Evolutionary conservation across 2,113 vertebrate genomes (phyloP).

Genomic region (Chaenocephalus aceratus): DNA sequence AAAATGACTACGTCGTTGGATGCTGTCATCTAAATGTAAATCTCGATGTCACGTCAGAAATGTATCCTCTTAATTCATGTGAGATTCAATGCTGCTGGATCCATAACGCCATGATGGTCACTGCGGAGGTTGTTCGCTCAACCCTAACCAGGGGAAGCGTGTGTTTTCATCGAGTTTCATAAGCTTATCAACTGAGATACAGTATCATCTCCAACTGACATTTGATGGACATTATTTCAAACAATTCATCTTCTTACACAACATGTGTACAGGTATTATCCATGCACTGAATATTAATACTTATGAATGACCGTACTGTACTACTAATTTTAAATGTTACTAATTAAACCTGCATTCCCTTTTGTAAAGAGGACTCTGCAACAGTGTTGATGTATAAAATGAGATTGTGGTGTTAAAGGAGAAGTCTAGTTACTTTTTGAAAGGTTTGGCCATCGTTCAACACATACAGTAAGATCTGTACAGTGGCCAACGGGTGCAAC

Average conservation of each 20-base stretch:
- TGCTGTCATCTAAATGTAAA: slow-evolving; percentile 61
- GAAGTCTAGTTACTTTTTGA: neutral
- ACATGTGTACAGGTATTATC: slow-evolving; percentile 36
- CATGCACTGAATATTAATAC: slow-evolving; percentile 61
- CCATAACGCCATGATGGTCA: slow-evolving; percentile 13
- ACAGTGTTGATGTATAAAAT: slow-evolving; percentile 34
- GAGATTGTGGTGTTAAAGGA: slow-evolving; percentile 9
- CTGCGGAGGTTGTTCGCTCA: slow-evolving; percentile 3
- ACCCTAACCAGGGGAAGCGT: neutral
- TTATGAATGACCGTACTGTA: slow-evolving; percentile 44
- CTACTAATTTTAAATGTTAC: slow-evolving; percentile 40
- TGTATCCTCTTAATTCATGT: slow-evolving; percentile 13
- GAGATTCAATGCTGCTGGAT: slow-evolving; percentile 24
- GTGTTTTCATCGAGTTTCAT: neutral
- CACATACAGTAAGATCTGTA: too few relatives aligned
- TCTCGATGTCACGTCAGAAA: slow-evolving; percentile 30
- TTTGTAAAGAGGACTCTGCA: slow-evolving; percentile 39
- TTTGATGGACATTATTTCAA: neutral
- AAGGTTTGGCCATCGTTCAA: slow-evolving; percentile 9
- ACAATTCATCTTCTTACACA: slow-evolving; percentile 29
- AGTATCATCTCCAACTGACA: neutral
- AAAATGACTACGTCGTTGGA: slow-evolving; percentile 9
- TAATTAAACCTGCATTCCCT: slow-evolving; percentile 39
- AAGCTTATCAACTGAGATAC: neutral
- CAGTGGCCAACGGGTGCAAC: too few relatives aligned